phyloP scores from a whole-genome alignment of 2,113 vertebrate genomes.

The Piaya cayana region DNA sequence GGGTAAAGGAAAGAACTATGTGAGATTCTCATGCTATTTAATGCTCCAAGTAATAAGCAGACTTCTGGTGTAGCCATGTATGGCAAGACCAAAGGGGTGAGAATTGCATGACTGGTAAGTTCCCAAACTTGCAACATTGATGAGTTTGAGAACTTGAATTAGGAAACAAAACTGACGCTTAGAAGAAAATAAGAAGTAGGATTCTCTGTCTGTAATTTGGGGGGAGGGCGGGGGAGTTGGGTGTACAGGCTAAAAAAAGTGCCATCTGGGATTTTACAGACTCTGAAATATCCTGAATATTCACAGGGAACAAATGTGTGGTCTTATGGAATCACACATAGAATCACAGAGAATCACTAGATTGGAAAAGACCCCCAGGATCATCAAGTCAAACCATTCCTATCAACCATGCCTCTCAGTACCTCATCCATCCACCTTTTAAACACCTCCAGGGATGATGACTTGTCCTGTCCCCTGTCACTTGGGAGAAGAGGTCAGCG shows the following conservation, averaged over 20 bases:
- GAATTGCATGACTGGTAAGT: neutral
- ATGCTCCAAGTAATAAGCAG: neutral
- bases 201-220: neutral
- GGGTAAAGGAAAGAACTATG: neutral
- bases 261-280: neutral
- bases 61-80: neutral
- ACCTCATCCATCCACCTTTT: no score
- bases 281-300: neutral
- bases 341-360: no score
- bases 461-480: no score
- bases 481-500: no score
- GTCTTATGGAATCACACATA: neutral
- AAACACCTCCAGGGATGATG: no score
- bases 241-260: neutral
- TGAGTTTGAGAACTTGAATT: neutral
- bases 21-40: neutral
- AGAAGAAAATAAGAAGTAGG: neutral
- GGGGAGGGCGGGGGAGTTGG: neutral
- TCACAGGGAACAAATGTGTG: neutral
- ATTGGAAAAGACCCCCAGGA: no score
- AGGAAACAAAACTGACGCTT: neutral
- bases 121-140: neutral
- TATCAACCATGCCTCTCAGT: no score
- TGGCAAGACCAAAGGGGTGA: neutral
- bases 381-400: no score